phyloP scores from a whole-genome alignment of 2,113 vertebrate species.

The Geococcyx californianus region DNA sequence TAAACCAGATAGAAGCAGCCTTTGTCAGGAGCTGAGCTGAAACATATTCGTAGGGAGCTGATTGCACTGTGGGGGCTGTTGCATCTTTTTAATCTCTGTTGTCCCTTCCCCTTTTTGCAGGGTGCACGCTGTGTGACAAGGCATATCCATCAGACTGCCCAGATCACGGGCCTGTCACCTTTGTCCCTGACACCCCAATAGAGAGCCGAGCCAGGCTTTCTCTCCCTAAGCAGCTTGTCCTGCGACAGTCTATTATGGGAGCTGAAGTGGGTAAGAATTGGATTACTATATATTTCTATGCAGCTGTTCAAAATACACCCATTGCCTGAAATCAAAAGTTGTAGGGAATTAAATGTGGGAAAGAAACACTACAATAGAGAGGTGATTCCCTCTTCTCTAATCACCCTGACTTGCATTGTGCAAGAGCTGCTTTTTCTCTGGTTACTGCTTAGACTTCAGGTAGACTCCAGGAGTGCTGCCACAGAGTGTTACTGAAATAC shows the following conservation, averaged over 20 bases:
- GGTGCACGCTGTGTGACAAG: constrained; percentile 96
- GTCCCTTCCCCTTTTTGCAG: constrained; percentile 60
- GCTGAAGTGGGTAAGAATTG: constrained; percentile 85
- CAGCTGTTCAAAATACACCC: neutral
- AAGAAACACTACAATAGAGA: neutral
- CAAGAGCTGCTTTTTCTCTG: neutral
- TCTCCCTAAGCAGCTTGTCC: constrained; percentile 89
- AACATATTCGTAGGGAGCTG: neutral
- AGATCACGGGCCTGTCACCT: constrained; percentile 93
- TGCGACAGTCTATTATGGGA: constrained; percentile 88
- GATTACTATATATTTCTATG: neutral
- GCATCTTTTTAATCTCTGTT: neutral
- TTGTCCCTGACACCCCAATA: constrained; percentile 91
- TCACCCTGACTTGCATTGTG: neutral
- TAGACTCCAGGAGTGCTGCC: neutral
- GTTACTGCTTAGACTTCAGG: neutral
- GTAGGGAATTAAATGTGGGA: neutral
- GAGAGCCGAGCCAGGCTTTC: constrained; percentile 95
- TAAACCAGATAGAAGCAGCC: neutral
- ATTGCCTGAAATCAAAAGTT: neutral
- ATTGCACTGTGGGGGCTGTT: neutral
- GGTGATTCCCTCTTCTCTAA: neutral
- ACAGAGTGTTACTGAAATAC: neutral
- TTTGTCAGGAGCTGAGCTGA: neutral
- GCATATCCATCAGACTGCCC: constrained; percentile 95